phyloP scores from a whole-genome alignment of 1,140 invertebrate species.

The Myzus persicae region DNA sequence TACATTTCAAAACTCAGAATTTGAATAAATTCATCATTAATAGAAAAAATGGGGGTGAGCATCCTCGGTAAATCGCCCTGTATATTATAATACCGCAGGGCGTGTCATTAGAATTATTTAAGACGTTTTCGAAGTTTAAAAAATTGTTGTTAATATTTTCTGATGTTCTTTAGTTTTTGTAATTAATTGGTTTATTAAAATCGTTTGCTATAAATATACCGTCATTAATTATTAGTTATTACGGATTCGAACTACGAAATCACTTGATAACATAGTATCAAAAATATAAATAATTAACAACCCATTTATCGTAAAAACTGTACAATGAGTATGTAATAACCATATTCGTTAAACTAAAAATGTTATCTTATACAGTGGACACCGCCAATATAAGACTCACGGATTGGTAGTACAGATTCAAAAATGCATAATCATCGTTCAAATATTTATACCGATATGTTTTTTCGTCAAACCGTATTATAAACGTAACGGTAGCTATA shows the following conservation, averaged over 20 bases:
- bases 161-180: background rate
- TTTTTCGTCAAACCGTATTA: background rate
- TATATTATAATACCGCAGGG: background rate
- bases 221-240: background rate
- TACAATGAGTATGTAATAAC: background rate
- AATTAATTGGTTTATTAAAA: background rate
- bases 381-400: too few relatives aligned
- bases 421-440: background rate
- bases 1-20: too few relatives aligned
- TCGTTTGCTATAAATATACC: background rate
- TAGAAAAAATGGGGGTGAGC: too few relatives aligned
- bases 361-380: background rate
- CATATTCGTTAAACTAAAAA: background rate
- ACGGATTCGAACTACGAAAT: background rate
- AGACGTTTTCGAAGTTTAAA: background rate
- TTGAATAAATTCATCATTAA: too few relatives aligned
- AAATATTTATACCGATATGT: background rate
- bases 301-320: background rate
- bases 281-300: background rate
- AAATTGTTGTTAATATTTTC: background rate
- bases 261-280: background rate
- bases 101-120: background rate
- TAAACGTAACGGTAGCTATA: background rate
- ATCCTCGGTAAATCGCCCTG: too few relatives aligned
- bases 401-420: too few relatives aligned